phyloP scores from a whole-genome alignment of 2,797 vertebrate genomes.

The Stomatorhinus walkeri region DNA sequence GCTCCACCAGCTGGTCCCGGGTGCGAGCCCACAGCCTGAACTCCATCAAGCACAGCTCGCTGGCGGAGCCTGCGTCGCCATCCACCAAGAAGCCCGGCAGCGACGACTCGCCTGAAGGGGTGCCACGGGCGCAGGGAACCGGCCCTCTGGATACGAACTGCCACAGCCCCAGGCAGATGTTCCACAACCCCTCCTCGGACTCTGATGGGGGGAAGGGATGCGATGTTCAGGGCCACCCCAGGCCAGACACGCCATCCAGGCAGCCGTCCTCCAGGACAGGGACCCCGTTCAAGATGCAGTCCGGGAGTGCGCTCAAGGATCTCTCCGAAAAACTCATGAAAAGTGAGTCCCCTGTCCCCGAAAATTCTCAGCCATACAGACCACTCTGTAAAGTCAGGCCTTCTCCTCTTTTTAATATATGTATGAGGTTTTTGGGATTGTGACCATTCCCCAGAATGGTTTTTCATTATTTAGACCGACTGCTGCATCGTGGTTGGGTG shows the following conservation, averaged over 20 bases:
- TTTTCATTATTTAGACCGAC: not conserved
- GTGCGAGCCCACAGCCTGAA: constrained; percentile 91
- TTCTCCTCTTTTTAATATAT: not conserved
- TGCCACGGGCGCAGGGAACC: constrained; percentile 35
- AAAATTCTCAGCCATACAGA: not conserved
- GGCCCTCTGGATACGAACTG: constrained; percentile 46
- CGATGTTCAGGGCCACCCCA: constrained; percentile 35
- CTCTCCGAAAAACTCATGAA: constrained; percentile 91
- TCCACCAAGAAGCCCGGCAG: constrained; percentile 47
- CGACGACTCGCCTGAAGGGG: constrained; percentile 36
- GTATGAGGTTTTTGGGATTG: not conserved
- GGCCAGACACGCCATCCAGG: constrained; percentile 49
- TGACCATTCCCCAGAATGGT: not conserved
- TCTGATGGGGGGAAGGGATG: constrained; percentile 39
- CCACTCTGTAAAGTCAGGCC: not conserved
- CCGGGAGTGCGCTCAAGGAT: constrained; percentile 69
- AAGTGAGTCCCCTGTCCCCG: constrained; percentile 66
- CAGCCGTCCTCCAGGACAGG: constrained; percentile 63
- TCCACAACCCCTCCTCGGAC: constrained; percentile 48
- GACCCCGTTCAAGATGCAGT: constrained; percentile 66
- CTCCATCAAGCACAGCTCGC: constrained; percentile 89
- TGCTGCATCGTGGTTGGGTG: not conserved
- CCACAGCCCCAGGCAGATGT: constrained; percentile 21
- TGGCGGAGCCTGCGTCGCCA: constrained; percentile 73
- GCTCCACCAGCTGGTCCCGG: constrained; percentile 87